A percentile compares a stretch with the other conserved stretches of the same genome.
Conservation (phyloP, 2,113 vertebrate genomes). For the Phalacrocorax aristotelis region DNA sequence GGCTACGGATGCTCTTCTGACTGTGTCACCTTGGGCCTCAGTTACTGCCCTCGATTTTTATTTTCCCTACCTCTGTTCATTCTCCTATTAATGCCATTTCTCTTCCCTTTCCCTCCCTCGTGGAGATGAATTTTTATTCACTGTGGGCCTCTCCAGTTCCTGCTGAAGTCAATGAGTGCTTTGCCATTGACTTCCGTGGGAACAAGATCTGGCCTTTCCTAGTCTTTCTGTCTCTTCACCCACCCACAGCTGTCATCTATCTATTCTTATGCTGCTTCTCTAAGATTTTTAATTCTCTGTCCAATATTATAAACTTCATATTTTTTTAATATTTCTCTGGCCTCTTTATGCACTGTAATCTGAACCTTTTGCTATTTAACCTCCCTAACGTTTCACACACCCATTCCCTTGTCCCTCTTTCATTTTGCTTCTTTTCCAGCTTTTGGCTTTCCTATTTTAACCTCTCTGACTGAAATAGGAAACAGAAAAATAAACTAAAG, state of each 20-base stretch:
- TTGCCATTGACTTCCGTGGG: conserved; percentile 1
- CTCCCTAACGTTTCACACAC: conserved; percentile 40
- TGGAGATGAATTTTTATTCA: conserved; percentile 25
- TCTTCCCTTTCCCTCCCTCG: neutral
- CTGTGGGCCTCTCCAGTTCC: neutral
- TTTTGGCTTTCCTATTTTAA: conserved; percentile 2
- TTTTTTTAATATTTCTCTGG: conserved; percentile 37
- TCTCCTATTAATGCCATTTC: neutral
- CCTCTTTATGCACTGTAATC: conserved; percentile 45
- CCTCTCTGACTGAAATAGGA: conserved; percentile 5
- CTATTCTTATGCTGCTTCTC: conserved; percentile 44
- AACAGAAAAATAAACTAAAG: conserved; percentile 28
- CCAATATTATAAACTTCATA: conserved; percentile 52
- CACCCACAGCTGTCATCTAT: conserved; percentile 60
- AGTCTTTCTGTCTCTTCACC: conserved; percentile 26
- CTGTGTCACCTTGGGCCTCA: conserved; percentile 3
- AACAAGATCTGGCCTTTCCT: neutral
- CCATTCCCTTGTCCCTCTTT: conserved; percentile 49
- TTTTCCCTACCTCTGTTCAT: neutral
- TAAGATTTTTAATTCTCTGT: conserved; percentile 48
- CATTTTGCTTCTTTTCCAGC: conserved; percentile 20
- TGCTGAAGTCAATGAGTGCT: neutral
- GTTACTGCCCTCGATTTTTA: neutral
- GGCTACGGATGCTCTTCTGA: neutral
- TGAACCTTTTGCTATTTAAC: conserved; percentile 43